Conservation (phyloP, 2,113 vertebrate genomes). For the Rhynchopsitta pachyrhyncha region DNA sequence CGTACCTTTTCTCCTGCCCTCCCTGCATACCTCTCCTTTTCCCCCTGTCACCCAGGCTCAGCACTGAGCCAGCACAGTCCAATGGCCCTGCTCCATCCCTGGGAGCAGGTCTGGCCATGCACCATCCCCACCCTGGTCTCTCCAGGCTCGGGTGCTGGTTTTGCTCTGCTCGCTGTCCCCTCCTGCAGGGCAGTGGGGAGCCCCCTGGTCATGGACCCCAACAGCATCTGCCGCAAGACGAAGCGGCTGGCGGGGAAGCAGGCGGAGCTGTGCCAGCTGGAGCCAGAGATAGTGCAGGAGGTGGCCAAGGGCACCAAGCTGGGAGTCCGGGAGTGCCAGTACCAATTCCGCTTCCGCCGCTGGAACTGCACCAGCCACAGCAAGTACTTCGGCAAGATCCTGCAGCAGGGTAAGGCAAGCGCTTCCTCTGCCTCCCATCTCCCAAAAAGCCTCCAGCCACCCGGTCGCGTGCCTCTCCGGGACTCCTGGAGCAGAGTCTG, state of each 20-base stretch:
- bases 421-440: background rate
- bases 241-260: conserved; percentile 91
- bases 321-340: conserved; percentile 93
- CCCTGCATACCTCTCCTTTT: background rate
- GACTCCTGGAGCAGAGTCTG: background rate
- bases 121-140: background rate
- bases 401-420: conserved; percentile 90
- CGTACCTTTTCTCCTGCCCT: background rate
- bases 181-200: conserved; percentile 93
- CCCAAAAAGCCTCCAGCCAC: background rate
- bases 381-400: conserved; percentile 95
- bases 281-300: conserved; percentile 93
- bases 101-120: background rate
- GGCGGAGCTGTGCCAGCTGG: conserved; percentile 93
- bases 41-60: background rate
- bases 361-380: conserved; percentile 99
- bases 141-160: background rate
- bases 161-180: conserved; percentile 52
- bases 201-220: conserved; percentile 96
- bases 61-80: background rate
- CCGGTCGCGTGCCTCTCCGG: fast-evolving
- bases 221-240: conserved; percentile 97
- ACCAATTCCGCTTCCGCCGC: conserved; percentile 93
- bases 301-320: conserved; percentile 92
- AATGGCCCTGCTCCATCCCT: fast-evolving